Evolutionary conservation across 2,888 invertebrate genomes (phyloP).

Genomic region (Eupithecia pulchellata): DNA sequence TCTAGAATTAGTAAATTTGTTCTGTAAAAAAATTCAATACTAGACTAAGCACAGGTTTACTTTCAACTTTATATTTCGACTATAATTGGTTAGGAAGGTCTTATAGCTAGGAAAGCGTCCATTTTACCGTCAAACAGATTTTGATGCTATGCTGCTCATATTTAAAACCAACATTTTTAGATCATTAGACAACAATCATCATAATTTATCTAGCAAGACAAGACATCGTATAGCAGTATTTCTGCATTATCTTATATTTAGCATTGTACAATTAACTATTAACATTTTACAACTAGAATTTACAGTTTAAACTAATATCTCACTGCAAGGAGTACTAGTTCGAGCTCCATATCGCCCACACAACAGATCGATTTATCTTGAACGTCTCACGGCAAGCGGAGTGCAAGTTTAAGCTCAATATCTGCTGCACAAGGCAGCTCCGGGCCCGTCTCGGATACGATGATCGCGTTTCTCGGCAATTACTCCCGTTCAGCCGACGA

Average conservation of each 20-base stretch:
- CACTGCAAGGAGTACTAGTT: not conserved
- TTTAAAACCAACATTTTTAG: not conserved
- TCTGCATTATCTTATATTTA: too few relatives aligned
- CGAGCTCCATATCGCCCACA: conserved; percentile 23
- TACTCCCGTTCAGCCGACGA: conserved; percentile 50
- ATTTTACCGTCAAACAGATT: not conserved
- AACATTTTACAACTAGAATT: not conserved
- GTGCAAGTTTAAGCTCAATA: conserved; percentile 38
- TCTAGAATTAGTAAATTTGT: too few relatives aligned
- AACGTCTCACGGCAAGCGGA: conserved; percentile 24
- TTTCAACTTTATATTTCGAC: not conserved
- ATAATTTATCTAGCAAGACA: too few relatives aligned
- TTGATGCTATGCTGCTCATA: not conserved
- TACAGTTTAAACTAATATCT: conserved; percentile 6
- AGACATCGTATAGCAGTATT: not conserved
- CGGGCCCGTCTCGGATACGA: conserved; percentile 35
- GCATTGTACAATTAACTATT: not conserved
- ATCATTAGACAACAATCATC: not conserved
- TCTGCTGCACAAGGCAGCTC: conserved; percentile 26
- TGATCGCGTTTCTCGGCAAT: conserved; percentile 61
- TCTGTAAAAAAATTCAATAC: not conserved
- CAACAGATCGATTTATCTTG: conserved; percentile 26
- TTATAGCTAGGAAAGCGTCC: not conserved
- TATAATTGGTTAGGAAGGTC: not conserved
- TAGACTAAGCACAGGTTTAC: not conserved